Conservation (phyloP, 2,797 vertebrate species). For the Nyctibius grandis region DNA sequence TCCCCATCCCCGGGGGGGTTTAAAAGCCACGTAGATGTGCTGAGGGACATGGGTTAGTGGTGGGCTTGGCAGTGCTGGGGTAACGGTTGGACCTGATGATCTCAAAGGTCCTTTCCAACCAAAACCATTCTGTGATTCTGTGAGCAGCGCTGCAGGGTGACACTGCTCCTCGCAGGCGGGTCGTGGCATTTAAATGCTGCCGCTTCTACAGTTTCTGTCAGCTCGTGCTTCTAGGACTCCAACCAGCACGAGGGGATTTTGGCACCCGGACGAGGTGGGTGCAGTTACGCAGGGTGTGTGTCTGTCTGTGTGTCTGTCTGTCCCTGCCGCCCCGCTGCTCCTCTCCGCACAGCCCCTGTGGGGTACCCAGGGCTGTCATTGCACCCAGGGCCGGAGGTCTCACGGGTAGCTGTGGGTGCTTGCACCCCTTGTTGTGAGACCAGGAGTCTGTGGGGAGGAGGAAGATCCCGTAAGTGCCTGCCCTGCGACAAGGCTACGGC, state of each 20-base stretch:
- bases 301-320: no score
- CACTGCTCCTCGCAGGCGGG: neutral
- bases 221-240: neutral
- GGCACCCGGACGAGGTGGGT: neutral
- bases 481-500: neutral
- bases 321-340: neutral
- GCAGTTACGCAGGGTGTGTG: no score
- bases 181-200: neutral
- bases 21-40: no score
- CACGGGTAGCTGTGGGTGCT: fast-evolving
- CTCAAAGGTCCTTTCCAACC: no score
- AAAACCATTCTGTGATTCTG: no score
- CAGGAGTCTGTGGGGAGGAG: neutral
- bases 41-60: no score
- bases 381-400: neutral
- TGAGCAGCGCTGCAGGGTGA: no score
- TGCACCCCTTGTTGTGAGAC: neutral
- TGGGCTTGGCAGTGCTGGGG: no score
- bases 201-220: neutral
- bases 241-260: neutral
- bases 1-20: no score
- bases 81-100: no score
- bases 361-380: no score
- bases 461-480: no score
- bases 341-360: neutral